These are phyloP conservation scores for Scleropages formosus DNA, from an alignment of 2,797 vertebrate genomes.

Conservation along the genomic window DNA sequence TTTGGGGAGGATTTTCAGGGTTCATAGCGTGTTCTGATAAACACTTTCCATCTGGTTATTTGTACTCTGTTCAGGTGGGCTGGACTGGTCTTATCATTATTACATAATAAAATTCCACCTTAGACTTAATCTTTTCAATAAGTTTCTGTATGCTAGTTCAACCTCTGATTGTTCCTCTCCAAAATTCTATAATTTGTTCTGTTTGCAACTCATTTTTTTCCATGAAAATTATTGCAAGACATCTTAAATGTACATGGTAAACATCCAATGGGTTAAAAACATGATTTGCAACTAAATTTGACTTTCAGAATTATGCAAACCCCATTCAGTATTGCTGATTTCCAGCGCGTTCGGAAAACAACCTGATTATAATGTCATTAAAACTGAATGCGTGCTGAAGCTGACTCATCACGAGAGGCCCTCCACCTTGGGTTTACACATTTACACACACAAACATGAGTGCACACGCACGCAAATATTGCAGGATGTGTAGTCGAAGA, in stretches of 20 bases:
- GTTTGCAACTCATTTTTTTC: not conserved
- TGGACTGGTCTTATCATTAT: conserved; percentile 9
- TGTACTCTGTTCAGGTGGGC: conserved; percentile 48
- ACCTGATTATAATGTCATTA: not conserved
- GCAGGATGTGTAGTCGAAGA: not conserved
- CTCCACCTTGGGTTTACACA: not conserved
- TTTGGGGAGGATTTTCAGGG: conserved; percentile 61
- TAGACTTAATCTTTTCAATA: conserved; percentile 60
- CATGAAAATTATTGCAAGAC: too few relatives aligned
- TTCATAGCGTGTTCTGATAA: conserved; percentile 59
- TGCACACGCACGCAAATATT: not conserved
- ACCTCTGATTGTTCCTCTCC: not conserved
- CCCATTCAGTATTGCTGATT: not conserved
- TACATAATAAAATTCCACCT: conserved; percentile 49
- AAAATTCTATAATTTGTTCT: not conserved
- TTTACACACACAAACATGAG: not conserved
- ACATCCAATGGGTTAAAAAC: conserved; percentile 10
- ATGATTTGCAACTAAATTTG: not conserved
- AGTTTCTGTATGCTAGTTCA: conserved; percentile 40
- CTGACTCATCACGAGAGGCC: not conserved
- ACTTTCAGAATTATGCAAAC: not conserved
- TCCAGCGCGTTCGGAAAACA: not conserved
- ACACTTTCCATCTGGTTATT: conserved; percentile 55
- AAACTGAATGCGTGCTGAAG: not conserved
- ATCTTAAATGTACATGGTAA: not conserved